phyloP scores from a whole-genome alignment of 2,888 invertebrate genomes.

The Drosophila anomalata region DNA sequence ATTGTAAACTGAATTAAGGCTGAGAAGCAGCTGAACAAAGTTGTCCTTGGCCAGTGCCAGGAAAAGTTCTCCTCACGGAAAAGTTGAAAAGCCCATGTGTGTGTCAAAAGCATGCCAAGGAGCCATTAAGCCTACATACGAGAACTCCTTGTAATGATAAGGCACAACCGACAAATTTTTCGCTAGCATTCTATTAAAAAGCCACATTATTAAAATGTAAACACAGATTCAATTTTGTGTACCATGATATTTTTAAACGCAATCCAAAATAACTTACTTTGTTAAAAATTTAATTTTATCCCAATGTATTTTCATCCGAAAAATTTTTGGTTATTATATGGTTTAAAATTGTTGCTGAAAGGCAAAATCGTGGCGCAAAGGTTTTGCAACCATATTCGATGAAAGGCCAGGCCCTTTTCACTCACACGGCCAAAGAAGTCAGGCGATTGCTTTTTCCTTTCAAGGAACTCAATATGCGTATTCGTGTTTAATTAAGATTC shows the following conservation, averaged over 20 bases:
- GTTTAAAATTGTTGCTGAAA: constrained; percentile 26
- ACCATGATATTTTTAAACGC: not conserved
- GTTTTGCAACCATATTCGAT: not conserved
- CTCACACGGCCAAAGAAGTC: constrained; percentile 39
- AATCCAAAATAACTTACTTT: not conserved
- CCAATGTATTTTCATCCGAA: not conserved
- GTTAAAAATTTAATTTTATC: not conserved
- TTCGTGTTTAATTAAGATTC: constrained; percentile 73
- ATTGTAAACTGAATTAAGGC: constrained; percentile 34
- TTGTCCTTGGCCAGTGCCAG: constrained; percentile 23
- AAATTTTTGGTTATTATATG: not conserved
- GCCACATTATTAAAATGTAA: not conserved
- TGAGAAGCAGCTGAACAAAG: constrained; percentile 14
- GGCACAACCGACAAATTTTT: constrained; percentile 31
- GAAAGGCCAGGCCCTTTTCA: not conserved
- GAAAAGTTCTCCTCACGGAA: constrained; percentile 5
- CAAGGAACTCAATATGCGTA: constrained; percentile 71
- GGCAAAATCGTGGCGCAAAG: constrained; percentile 34
- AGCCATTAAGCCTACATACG: constrained; percentile 37
- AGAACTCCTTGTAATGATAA: constrained; percentile 25
- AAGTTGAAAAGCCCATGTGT: constrained; percentile 14
- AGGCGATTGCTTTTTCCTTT: constrained; percentile 58
- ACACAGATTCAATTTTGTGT: not conserved
- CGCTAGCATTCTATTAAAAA: not conserved
- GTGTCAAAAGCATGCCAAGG: constrained; percentile 35